Evolutionary conservation across 2,113 vertebrate genomes (phyloP).

Genomic region (Meles meles): DNA sequence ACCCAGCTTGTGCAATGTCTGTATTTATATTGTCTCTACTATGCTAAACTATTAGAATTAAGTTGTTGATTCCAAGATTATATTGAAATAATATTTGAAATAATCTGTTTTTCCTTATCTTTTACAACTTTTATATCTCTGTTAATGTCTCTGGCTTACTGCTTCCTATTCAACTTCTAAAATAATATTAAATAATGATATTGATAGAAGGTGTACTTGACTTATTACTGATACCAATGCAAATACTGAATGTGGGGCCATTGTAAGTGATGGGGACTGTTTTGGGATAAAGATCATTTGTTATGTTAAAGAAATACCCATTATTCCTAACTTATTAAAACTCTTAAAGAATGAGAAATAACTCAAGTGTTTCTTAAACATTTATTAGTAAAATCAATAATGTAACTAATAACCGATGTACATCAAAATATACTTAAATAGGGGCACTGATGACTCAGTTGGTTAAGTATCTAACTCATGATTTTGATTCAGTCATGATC

Average conservation of each 20-base stretch:
- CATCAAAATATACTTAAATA: background rate
- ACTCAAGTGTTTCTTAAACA: background rate
- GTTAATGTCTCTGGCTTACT: background rate
- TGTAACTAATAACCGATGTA: background rate
- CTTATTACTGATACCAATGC: background rate
- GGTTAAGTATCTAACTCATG: background rate
- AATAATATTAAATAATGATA: background rate
- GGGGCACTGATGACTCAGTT: background rate
- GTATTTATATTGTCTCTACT: background rate
- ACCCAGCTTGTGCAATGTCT: background rate
- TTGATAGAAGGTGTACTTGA: background rate
- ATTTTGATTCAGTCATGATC: background rate
- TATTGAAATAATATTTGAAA: background rate
- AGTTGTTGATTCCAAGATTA: background rate
- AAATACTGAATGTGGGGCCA: background rate
- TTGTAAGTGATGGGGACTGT: background rate
- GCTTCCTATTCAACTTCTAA: background rate
- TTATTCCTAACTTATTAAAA: background rate
- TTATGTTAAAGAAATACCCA: background rate
- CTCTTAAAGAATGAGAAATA: background rate
- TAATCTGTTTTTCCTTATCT: background rate
- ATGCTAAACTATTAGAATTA: background rate
- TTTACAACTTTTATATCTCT: background rate
- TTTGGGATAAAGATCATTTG: background rate
- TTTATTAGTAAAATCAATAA: background rate